Conservation (phyloP, 23 tunicate genomes). For the Diplosoma virens region DNA sequence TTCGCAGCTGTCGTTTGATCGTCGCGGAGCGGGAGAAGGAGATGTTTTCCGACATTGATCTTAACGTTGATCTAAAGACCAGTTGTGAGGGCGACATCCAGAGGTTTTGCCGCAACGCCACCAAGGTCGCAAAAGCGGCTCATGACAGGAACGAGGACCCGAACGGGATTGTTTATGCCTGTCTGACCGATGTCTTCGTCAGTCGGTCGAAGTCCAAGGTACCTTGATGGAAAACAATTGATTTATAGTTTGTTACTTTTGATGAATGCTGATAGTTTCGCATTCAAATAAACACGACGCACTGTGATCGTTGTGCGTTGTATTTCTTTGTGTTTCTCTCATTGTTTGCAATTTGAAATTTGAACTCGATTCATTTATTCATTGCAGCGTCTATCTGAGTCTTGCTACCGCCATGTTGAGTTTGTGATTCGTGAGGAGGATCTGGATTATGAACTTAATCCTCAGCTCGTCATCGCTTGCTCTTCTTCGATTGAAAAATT, state of each 20-base stretch:
- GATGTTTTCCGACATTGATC: constrained; percentile 53
- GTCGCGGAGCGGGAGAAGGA: constrained; percentile 73
- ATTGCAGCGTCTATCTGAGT: constrained; percentile 16
- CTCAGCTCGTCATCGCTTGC: constrained; percentile 55
- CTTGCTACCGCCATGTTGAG: constrained; percentile 48
- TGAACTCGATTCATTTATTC: too few relatives aligned
- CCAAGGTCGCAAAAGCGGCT: constrained; percentile 2
- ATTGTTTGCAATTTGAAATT: too few relatives aligned
- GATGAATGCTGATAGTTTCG: too few relatives aligned
- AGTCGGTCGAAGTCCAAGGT: too few relatives aligned
- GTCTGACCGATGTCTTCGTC: constrained; percentile 38
- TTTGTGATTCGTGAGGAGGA: constrained; percentile 56
- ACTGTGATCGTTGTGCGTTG: background rate
- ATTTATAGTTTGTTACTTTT: too few relatives aligned
- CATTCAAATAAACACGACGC: too few relatives aligned
- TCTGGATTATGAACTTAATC: constrained; percentile 61
- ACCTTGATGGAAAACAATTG: too few relatives aligned
- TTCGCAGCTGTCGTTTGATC: constrained; percentile 40
- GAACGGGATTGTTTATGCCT: constrained; percentile 55
- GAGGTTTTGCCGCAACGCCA: constrained; percentile 32
- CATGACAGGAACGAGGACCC: constrained; percentile 54
- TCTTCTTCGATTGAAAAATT: background rate
- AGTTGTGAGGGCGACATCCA: constrained; percentile 62
- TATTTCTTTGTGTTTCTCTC: background rate
- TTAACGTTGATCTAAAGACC: constrained; percentile 56